Evolutionary conservation across 2,888 invertebrate species (phyloP).

Genomic region (Tolmerus cingulatus): DNA sequence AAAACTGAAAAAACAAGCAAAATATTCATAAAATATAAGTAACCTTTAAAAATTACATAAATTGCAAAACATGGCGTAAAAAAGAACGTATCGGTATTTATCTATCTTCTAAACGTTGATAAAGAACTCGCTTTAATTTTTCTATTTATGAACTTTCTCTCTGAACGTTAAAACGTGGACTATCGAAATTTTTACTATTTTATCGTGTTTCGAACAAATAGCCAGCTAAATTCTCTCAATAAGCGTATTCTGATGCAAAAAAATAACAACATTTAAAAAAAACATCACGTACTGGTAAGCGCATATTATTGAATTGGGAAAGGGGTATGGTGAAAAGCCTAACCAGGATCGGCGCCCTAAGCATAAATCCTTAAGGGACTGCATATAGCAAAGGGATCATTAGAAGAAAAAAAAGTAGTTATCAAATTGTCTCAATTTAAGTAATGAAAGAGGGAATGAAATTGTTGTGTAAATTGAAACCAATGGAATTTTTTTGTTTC

Average conservation of each 20-base stretch:
- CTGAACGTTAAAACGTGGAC: neutral
- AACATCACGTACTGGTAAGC: neutral
- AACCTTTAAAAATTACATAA: constrained; percentile 12
- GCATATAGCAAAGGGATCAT: neutral
- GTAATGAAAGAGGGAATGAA: neutral
- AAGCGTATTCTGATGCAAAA: neutral
- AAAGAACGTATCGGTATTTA: neutral
- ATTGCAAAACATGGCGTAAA: neutral
- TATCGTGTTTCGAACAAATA: neutral
- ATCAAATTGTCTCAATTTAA: neutral
- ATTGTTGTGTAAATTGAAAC: neutral
- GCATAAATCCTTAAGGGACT: neutral
- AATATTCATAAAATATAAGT: neutral
- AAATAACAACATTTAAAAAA: neutral
- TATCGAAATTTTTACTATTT: neutral
- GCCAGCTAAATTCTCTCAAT: neutral
- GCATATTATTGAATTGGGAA: neutral
- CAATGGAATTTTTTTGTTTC: neutral
- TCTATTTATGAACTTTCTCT: constrained; percentile 15
- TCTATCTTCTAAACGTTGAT: neutral
- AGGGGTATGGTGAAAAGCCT: neutral
- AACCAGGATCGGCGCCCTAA: neutral
- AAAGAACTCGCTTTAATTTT: constrained; percentile 23
- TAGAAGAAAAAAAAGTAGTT: neutral
- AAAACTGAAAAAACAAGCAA: neutral